Conservation (phyloP, 2,113 vertebrate genomes). For the Tapirus terrestris region DNA sequence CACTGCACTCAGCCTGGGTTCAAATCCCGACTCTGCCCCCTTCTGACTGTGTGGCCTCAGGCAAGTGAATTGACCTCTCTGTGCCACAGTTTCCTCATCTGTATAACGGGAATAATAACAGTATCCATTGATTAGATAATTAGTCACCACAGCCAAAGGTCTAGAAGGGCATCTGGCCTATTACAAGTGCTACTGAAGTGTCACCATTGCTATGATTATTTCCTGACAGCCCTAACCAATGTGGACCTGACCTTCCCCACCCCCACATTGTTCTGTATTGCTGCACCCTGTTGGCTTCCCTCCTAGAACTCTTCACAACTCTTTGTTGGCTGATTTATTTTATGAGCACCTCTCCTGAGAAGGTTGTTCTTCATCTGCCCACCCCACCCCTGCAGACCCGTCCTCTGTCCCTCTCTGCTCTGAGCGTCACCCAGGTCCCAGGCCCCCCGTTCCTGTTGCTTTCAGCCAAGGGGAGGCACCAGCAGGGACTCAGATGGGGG, state of each 20-base stretch:
- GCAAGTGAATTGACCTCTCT: too few species aligned
- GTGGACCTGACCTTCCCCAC: not conserved
- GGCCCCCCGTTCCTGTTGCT: not conserved
- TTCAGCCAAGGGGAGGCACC: not conserved
- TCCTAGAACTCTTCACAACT: not conserved
- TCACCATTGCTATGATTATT: not conserved
- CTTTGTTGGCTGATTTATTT: not conserved
- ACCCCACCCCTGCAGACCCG: not conserved
- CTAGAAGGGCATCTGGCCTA: not conserved
- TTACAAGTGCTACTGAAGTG: not conserved
- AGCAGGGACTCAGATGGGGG: not conserved
- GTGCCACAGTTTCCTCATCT: not conserved
- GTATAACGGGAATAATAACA: not conserved
- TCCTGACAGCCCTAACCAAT: not conserved
- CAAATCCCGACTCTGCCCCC: too few species aligned
- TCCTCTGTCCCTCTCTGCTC: not conserved
- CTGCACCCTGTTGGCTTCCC: not conserved
- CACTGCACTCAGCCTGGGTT: too few species aligned
- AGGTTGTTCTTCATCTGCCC: not conserved
- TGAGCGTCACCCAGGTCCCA: not conserved
- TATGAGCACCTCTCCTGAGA: not conserved
- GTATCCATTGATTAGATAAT: not conserved
- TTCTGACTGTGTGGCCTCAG: too few species aligned
- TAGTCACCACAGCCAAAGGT: not conserved
- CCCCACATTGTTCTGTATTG: not conserved